Base-by-base conservation (phyloP, 2,888 invertebrate species). In the Drosophila buzzatii region DNA sequence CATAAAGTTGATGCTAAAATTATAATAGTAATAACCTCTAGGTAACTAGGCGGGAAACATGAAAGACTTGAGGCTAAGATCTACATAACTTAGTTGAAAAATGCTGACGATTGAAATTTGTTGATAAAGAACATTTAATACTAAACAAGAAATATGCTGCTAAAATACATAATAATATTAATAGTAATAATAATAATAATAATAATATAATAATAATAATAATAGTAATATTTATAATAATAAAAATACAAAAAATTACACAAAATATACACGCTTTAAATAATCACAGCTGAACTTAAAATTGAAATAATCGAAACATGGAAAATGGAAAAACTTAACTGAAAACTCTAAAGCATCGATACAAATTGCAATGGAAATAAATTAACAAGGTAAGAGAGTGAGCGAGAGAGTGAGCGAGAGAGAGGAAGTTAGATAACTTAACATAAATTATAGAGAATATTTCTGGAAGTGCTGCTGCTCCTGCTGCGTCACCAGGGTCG, bases 401-500 rank as follows among this genome's bases (percentile, higher is more conserved):
- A 18, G 16, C 31, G 31, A 16, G 14, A 10, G 16, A 7, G 16
- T 3, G 18, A 20, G 18, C 10, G 39, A 27, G 23, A 7, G 31
- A 33, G 47, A n/a, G 33, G 27, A 0, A n/a, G 12, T 20, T 14
- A 10, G 23, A 8, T 35, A 82, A 88, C 85, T 79, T 88, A 88
- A 90, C 47, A 35, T 49, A 59, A 27, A 23, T 27, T 23, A 49
- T 14, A 37, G 35, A 10, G 23, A 37, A 35, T 45, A 23, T n/a
- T 35, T 57, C 44, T 2, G 44, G 3, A 7, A 33, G 33, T 9
- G 9, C 9, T 9, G 33, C 33, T 33, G 20, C 18, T 31, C 41
- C 23, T 58, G 16, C 23, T 58, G 16, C 12, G 57, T 87, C 79
- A 95, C 95, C 95, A 95, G 2, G 95, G 95, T 63, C 95, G 92